phyloP scores from a whole-genome alignment of 2,797 vertebrate genomes.

The Luscinia megarhynchos region DNA sequence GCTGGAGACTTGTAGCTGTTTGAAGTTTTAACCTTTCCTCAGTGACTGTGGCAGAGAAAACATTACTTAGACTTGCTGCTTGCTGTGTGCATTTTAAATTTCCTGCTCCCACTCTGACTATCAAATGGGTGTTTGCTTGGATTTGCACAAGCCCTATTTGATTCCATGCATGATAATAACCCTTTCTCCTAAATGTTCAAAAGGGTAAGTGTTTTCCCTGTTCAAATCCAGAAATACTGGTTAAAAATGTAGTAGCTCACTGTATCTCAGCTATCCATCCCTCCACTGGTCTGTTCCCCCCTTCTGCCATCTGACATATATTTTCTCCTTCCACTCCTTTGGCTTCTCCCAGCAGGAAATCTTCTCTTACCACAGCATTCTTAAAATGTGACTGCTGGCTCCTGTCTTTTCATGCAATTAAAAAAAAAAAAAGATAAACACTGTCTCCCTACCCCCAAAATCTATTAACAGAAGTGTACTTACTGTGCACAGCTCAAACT shows the following conservation, averaged over 20 bases:
- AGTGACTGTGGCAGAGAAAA: not conserved
- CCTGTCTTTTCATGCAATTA: not conserved
- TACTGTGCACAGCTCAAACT: not conserved
- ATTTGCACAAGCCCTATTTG: not conserved
- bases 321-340: not conserved
- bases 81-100: not conserved
- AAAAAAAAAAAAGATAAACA: not conserved
- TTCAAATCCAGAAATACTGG: not conserved
- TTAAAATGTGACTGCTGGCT: not conserved
- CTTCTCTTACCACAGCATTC: not conserved
- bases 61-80: not conserved
- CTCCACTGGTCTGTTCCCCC: not conserved
- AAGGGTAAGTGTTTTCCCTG: not conserved
- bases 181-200: not conserved
- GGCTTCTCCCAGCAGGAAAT: not conserved
- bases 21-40: conserved; percentile 18
- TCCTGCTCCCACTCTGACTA: not conserved
- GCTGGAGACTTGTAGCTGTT: not conserved
- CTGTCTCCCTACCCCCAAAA: not conserved
- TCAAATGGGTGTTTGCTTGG: not conserved
- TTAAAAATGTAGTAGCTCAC: not conserved
- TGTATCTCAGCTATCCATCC: not conserved
- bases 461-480: not conserved
- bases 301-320: not conserved
- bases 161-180: not conserved